Base-by-base conservation (phyloP, 2,797 vertebrate species). In the Pipistrellus pygmaeus region DNA sequence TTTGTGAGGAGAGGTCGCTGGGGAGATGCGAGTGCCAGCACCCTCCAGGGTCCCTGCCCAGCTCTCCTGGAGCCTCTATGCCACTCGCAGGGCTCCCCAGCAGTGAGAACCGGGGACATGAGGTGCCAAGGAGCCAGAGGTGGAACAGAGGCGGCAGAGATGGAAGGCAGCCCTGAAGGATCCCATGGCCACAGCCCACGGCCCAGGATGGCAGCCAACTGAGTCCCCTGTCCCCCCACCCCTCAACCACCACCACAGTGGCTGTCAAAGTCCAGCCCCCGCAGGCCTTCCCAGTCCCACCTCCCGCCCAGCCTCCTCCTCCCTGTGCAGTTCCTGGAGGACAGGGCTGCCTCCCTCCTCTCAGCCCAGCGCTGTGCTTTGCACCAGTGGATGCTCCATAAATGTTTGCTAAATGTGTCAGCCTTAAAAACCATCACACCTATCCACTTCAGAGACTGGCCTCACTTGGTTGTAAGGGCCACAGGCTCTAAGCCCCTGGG, bases 81-180 rank as follows among this genome's bases (percentile, higher is more conserved):
- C 25, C 35, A 38, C 18, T 14, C 20, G 9, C 75, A 13, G 2
- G 46, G n/a, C 5, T 25, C 9, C 84, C 1, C 0, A 38, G 62
- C 69, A 35, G 15, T 0, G 1, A 72, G 71, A 77, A 4, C 9
- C 3, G 1, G 1, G 5, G 60, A 2, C 1, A 23, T 2, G 0
- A 9, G 2, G 57, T 6, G 21, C 6, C 0, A 25, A 69, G 60
- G 25, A 38, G 60, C 25, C 35, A 18, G 35, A 8, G 27, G 55
- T 14, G 15, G 21, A 1, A 35, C 6, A 3, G 48, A 9, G 0
- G 3, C 8, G 32, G 13, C 41, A 11, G n/a, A 38, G 41, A 6
- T 4, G 27, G 14, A 60, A 38, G 18, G n/a, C 18, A 25, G 20
- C 13, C 62, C 6, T 27, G 41, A 60, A 35, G 27, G 14, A 32